Conservation (phyloP, 2,113 vertebrate genomes). For the Hyaena hyaena region DNA sequence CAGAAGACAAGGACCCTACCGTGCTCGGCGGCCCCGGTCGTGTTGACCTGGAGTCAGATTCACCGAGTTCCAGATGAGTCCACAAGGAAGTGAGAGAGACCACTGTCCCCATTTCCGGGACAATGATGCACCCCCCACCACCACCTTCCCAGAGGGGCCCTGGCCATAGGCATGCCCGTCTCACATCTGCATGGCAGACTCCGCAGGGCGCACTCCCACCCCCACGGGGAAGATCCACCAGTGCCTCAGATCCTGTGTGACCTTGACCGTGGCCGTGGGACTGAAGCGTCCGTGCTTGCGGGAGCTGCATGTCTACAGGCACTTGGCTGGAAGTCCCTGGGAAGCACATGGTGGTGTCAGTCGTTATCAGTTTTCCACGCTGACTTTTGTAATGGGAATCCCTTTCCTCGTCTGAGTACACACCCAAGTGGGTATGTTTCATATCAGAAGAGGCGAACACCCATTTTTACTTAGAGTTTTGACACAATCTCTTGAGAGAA, state of each 20-base stretch:
- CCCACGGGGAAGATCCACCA: rapidly evolving
- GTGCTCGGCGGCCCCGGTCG: no score
- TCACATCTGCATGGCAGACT: neutral
- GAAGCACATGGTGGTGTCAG: neutral
- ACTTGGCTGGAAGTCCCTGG: neutral
- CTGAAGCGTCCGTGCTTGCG: rapidly evolving
- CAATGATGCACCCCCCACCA: rapidly evolving
- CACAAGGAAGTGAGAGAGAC: neutral
- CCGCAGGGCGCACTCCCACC: neutral
- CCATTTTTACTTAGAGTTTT: neutral
- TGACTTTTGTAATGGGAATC: neutral
- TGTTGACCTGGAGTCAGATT: no score
- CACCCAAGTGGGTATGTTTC: neutral
- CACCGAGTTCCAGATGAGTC: neutral
- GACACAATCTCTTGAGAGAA: neutral
- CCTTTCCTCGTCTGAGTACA: neutral
- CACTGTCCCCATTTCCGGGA: neutral
- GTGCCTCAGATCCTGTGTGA: neutral
- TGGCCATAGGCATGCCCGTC: neutral
- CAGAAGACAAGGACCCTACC: no score
- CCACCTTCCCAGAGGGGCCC: rapidly evolving
- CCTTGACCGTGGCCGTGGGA: rapidly evolving
- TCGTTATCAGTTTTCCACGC: neutral
- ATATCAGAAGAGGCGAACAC: neutral
- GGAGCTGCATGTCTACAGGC: neutral